phyloP scores from a whole-genome alignment of 2,113 vertebrate genomes.

The Leucosticte australis region DNA sequence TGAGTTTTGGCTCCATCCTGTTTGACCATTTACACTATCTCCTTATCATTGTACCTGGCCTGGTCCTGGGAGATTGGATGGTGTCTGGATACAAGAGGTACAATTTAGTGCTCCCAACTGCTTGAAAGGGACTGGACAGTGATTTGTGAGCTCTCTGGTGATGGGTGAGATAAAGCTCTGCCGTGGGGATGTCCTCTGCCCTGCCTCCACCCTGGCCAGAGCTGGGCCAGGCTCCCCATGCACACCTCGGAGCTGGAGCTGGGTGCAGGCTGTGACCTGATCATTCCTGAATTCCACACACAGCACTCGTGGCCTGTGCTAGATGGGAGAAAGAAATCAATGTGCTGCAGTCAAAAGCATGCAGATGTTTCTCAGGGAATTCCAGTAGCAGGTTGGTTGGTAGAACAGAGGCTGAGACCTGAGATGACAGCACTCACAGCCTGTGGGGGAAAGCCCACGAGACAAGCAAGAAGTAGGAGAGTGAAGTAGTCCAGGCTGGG shows the following conservation, averaged over 20 bases:
- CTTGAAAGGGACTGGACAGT: neutral
- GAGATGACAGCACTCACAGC: neutral
- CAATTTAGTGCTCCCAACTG: constrained; percentile 37
- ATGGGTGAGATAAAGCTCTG: constrained; percentile 42
- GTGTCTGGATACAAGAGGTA: constrained; percentile 14
- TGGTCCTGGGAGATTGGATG: neutral
- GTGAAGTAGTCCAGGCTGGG: neutral
- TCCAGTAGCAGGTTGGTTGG: neutral
- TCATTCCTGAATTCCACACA: neutral
- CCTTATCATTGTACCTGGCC: constrained; percentile 28
- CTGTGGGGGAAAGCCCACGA: neutral
- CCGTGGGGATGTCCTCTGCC: neutral
- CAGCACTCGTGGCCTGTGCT: neutral
- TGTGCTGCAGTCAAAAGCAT: neutral
- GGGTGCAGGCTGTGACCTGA: neutral
- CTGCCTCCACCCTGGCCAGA: neutral
- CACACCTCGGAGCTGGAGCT: neutral
- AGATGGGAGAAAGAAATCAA: too few relatives aligned
- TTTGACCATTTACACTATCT: constrained; percentile 12
- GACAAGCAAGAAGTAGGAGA: neutral
- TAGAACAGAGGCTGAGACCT: neutral
- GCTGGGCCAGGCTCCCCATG: neutral
- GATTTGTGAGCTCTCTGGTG: constrained; percentile 43
- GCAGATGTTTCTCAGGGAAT: neutral
- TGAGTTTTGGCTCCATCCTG: constrained; percentile 31